phyloP scores from a whole-genome alignment of 2,113 vertebrate species.

The Toxotes jaculatrix region DNA sequence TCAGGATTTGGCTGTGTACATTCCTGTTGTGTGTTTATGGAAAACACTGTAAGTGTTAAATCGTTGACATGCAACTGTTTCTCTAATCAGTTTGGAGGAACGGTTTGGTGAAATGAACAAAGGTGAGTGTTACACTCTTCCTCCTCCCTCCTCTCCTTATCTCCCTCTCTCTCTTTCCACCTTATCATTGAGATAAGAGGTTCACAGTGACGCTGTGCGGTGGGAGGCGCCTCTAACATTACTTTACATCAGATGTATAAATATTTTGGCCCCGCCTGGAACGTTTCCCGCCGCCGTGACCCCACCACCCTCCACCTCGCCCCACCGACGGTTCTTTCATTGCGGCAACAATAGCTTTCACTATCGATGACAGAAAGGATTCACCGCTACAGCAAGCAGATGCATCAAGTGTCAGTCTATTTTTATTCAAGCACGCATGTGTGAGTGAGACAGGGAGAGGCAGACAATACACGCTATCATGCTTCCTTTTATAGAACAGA shows the following conservation, averaged over 20 bases:
- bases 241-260: slow-evolving; percentile 49
- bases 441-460: slow-evolving; percentile 24
- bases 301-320: background rate
- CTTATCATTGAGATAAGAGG: slow-evolving; percentile 9
- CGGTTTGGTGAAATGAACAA: background rate
- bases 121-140: background rate
- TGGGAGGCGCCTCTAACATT: slow-evolving; percentile 15
- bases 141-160: no score
- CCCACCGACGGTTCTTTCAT: slow-evolving; percentile 8
- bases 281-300: slow-evolving; percentile 18
- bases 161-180: background rate
- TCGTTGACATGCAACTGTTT: background rate
- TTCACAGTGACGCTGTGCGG: background rate
- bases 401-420: slow-evolving; percentile 20
- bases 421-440: slow-evolving; percentile 28
- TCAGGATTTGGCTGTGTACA: background rate
- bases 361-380: slow-evolving; percentile 22
- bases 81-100: background rate
- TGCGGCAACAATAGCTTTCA: slow-evolving; percentile 27
- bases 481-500: slow-evolving; percentile 31
- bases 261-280: slow-evolving; percentile 33
- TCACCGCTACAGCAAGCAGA: background rate
- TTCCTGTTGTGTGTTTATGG: background rate
- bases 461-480: background rate
- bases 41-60: background rate